Conservation (phyloP, 1,140 invertebrate genomes). For the Melitaea cinxia region DNA sequence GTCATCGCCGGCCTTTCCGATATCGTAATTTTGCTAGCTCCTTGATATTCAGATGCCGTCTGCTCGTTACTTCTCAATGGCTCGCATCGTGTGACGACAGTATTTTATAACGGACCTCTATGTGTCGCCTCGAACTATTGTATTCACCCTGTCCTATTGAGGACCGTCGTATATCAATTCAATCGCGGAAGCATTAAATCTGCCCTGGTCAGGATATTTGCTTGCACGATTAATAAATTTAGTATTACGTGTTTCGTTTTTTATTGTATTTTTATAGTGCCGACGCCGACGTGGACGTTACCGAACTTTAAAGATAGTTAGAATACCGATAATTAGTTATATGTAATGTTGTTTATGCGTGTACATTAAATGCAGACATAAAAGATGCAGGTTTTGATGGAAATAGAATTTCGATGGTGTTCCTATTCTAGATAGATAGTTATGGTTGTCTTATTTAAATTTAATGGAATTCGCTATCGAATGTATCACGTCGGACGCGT, state of each 20-base stretch:
- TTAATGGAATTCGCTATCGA: background rate
- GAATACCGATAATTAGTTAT: background rate
- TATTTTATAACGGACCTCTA: slow-evolving; percentile 63
- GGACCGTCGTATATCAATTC: slow-evolving; percentile 35
- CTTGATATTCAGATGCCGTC: slow-evolving; percentile 71
- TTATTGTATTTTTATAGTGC: background rate
- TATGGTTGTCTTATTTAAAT: background rate
- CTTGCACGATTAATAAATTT: slow-evolving; percentile 35
- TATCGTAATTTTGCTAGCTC: slow-evolving; percentile 63
- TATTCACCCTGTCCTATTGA: slow-evolving; percentile 31
- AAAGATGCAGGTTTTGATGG: background rate
- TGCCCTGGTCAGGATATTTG: slow-evolving; percentile 42
- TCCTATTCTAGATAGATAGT: background rate
- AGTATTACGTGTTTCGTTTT: slow-evolving; percentile 28
- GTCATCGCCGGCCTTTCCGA: slow-evolving; percentile 60
- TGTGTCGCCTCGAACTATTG: slow-evolving; percentile 33
- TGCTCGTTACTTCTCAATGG: slow-evolving; percentile 70
- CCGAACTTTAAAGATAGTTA: too few relatives aligned
- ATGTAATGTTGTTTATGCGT: background rate
- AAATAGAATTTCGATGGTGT: background rate
- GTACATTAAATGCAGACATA: background rate
- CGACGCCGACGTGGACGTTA: background rate
- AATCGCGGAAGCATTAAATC: slow-evolving; percentile 43
- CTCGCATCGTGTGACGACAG: slow-evolving; percentile 61
- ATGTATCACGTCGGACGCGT: too few relatives aligned